Evolutionary conservation across 2,113 vertebrate genomes (phyloP), one percentile per base, ranked within the genome.

Genomic region (Maylandia zebra): DNA sequence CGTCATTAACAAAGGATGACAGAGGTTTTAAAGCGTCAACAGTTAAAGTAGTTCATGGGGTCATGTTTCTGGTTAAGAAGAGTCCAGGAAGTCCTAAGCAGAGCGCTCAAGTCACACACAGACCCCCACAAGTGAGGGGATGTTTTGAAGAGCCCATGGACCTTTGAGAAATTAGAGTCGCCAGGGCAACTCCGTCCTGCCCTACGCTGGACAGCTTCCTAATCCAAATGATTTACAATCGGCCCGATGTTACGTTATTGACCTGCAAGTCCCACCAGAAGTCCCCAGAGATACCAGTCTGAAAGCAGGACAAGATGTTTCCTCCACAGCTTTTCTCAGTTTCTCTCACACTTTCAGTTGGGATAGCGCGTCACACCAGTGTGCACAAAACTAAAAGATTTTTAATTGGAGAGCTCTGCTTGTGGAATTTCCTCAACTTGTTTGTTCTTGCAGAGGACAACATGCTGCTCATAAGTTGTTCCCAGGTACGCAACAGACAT

Each of bases 21-120:
- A 3, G 45, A 88, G 34, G 38, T 88, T 87, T 90, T 50, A 56
- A 91, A 84, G 69, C 59, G 45, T 86, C 55, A 84, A 86, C 88
- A 89, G 85, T 86, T 90, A 56, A 88, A 90, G 87, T 50, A 71
- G 83, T 81, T 91, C 82, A 80, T 3, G 56, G 88, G 85, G 83
- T 95, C 90, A 78, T 83, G 89, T 94, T 94, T 86, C 90, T n/a
- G 78, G 84, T 92, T 88, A 86, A 90, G 66, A 83, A 90, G 27
- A 90, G 91, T 90, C 86, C 82, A 88, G 69, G 66, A 81, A 78
- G 76, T 91, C 89, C 78, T 81, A 83, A 80, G 86, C 76, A 57
- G 74, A 87, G 83, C 8, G 12, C 78, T 91, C 76, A 84, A 59
- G 87, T 93, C 90, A 81, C 48, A 16, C 84, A 90, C 30, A 81